A percentile compares a stretch with the other conserved stretches of the same genome.
Conservation (phyloP, 37 sponge, comb jelly and placozoan genomes). For the Amphimedon queenslandica region DNA sequence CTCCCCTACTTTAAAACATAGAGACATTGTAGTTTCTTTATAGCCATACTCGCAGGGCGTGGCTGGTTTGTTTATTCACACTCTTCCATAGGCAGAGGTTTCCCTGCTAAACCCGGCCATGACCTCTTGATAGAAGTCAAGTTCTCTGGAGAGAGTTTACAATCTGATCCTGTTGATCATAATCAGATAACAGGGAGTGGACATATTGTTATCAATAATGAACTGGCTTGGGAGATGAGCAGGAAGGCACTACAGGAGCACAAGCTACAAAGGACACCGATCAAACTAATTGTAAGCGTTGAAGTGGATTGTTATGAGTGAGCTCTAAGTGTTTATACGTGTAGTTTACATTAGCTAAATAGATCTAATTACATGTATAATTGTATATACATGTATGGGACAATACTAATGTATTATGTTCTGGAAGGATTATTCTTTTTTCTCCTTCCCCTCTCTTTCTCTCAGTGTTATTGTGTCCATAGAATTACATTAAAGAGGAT, state of each 20-base stretch:
- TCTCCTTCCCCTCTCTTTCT: background rate
- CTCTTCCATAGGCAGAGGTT: constrained; percentile 13
- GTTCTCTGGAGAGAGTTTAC: constrained; percentile 63
- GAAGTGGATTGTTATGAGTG: too few species aligned
- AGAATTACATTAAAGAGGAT: constrained; percentile 29
- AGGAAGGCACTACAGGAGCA: constrained; percentile 79
- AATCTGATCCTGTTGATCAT: constrained; percentile 69
- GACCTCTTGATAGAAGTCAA: constrained; percentile 64
- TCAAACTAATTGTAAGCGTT: constrained; percentile 78
- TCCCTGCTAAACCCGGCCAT: constrained; percentile 53
- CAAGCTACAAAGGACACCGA: constrained; percentile 86
- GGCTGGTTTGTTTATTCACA: too few species aligned
- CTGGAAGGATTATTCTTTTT: too few species aligned
- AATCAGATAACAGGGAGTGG: background rate
- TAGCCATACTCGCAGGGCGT: background rate
- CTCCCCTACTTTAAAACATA: too few species aligned
- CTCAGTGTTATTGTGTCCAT: constrained; percentile 57
- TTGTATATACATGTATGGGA: too few species aligned
- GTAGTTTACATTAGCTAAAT: too few species aligned
- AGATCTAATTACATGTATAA: too few species aligned
- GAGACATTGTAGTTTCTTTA: background rate
- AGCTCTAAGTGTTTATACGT: too few species aligned
- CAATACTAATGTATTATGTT: too few species aligned
- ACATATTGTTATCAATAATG: constrained; percentile 58
- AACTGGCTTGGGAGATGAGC: constrained; percentile 91